phyloP scores from a whole-genome alignment of 2,888 invertebrate species.

The Rotaria macrura region DNA sequence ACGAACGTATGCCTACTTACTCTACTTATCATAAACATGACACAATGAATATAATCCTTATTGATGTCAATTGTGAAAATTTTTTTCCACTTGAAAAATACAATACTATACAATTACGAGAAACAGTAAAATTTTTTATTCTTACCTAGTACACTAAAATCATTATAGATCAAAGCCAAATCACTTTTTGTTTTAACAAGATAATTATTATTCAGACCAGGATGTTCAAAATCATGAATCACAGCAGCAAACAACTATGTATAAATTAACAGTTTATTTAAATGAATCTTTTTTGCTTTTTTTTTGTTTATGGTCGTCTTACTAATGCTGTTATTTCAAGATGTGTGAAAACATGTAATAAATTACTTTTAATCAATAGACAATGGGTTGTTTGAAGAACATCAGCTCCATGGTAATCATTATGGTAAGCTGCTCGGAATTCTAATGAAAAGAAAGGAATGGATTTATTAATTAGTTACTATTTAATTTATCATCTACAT shows the following conservation, averaged over 20 bases:
- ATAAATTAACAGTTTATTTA: background rate
- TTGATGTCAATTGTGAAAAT: too few relatives aligned
- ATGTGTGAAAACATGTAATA: background rate
- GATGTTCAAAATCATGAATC: background rate
- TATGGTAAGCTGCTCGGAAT: background rate
- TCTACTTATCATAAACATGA: too few relatives aligned
- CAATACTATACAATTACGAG: too few relatives aligned
- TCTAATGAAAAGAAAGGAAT: background rate
- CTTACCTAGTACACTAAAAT: background rate
- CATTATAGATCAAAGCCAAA: background rate
- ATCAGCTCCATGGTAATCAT: slow-evolving; percentile 1
- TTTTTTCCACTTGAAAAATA: too few relatives aligned
- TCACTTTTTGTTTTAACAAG: background rate
- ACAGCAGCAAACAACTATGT: background rate
- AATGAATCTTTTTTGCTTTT: background rate
- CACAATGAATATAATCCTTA: too few relatives aligned
- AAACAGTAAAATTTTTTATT: too few relatives aligned
- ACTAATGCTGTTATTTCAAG: background rate
- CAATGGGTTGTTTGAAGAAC: background rate
- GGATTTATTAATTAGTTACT: background rate
- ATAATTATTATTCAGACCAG: background rate
- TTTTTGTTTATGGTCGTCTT: background rate
- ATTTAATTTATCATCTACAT: background rate
- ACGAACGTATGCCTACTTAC: too few relatives aligned
- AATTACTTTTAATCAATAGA: background rate